These are phyloP conservation scores for Gryon sp. DNA, from an alignment of 1,140 invertebrate species.

Conservation along the genomic window DNA sequence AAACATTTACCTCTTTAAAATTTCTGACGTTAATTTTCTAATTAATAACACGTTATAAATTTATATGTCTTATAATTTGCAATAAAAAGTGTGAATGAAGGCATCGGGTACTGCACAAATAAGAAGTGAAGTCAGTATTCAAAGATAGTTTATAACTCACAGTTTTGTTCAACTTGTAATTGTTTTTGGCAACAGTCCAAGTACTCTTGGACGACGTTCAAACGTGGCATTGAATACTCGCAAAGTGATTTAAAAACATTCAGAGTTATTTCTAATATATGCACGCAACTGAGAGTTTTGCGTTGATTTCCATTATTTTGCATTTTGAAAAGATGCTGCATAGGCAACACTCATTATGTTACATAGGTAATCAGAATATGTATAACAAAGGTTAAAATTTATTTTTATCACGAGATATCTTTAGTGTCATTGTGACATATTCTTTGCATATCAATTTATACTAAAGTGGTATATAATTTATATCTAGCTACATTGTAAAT, in stretches of 20 bases:
- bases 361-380: slow-evolving; percentile 22
- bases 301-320: slow-evolving; percentile 43
- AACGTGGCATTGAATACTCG: slow-evolving; percentile 55
- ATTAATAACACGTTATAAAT: slow-evolving; percentile 12
- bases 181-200: slow-evolving; percentile 69
- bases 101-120: background rate
- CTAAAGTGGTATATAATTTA: slow-evolving; percentile 32
- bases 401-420: slow-evolving; percentile 25
- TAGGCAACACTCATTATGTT: slow-evolving; percentile 30
- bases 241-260: slow-evolving; percentile 77
- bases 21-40: slow-evolving; percentile 8
- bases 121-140: slow-evolving; percentile 2
- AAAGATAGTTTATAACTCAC: slow-evolving; percentile 22
- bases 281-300: slow-evolving; percentile 57
- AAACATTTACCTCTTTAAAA: slow-evolving; percentile 14
- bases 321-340: slow-evolving; percentile 29
- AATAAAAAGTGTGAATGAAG: slow-evolving; percentile 1
- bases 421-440: slow-evolving; percentile 3
- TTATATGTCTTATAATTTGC: slow-evolving; percentile 2
- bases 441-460: slow-evolving; percentile 34
- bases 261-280: slow-evolving; percentile 72
- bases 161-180: slow-evolving; percentile 64
- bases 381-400: slow-evolving; percentile 35
- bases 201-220: slow-evolving; percentile 36
- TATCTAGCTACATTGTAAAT: slow-evolving; percentile 13